phyloP scores from a whole-genome alignment of 2,888 invertebrate genomes.

The Aricia artaxerxes region DNA sequence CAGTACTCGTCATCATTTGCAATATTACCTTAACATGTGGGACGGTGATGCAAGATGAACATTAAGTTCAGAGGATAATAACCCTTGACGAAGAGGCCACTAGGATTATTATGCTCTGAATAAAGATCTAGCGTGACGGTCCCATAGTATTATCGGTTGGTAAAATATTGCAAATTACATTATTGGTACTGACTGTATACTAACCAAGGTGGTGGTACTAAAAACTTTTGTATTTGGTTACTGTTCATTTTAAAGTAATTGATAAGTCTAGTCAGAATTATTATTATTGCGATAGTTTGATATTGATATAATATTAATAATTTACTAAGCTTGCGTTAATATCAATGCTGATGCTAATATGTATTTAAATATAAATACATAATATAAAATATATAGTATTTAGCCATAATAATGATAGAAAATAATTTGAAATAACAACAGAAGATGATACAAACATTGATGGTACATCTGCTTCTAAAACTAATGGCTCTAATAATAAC shows the following conservation, averaged over 20 bases:
- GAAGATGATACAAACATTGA: too few relatives aligned
- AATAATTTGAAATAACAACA: too few relatives aligned
- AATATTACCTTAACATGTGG: background rate
- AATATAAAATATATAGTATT: too few relatives aligned
- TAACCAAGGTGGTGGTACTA: background rate
- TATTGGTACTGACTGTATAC: background rate
- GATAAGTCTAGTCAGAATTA: too few relatives aligned
- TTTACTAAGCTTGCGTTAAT: too few relatives aligned
- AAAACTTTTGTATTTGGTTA: background rate
- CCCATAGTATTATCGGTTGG: background rate
- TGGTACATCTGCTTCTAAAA: too few relatives aligned
- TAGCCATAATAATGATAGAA: too few relatives aligned
- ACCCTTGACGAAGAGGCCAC: background rate
- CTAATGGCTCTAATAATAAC: too few relatives aligned
- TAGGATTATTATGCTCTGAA: background rate
- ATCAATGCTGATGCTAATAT: too few relatives aligned
- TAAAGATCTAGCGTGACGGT: background rate
- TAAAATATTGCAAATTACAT: background rate
- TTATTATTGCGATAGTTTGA: too few relatives aligned
- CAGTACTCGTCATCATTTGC: background rate
- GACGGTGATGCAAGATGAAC: background rate
- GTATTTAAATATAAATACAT: too few relatives aligned
- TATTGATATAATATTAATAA: too few relatives aligned
- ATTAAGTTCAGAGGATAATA: background rate
- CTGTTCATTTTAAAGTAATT: background rate